Evolutionary conservation across 2,797 vertebrate species (phyloP), one percentile per base, ranked within the genome.

Genomic region (Sebastes umbrosus): DNA sequence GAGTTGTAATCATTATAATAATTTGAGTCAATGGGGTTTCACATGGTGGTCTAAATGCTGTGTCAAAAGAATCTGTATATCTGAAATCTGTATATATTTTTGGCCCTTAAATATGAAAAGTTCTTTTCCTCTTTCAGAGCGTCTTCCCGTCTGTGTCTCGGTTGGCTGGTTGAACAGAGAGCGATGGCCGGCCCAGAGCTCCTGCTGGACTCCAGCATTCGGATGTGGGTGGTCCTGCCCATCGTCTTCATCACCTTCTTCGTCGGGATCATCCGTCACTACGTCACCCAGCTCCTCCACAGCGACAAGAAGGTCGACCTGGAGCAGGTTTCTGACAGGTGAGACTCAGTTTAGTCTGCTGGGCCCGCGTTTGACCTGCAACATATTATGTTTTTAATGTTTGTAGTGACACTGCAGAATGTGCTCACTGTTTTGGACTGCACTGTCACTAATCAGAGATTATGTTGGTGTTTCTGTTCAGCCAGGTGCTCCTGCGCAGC

Each of bases 171-270:
- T 67, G 55, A 75, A 57, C 50, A 36, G 55, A 59, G 84, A 80
- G 79, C 73, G 16, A 96, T 96, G 96, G 89, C 94, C 4, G 93
- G 89, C 54, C 96, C 96, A 4, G 96, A 97, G 93, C 90, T 97
- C 75, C 88, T 97, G 24, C 69, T 97, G 84, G 96, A 97, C 92
- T 96, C 96, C 81, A 96, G 93, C 74, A 97, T 97, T 27, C 94
- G 97, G 4, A 31, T 96, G 80, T 97, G 97, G 96, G 96, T 97
- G 11, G 95, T 97, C 5, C 87, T 97, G 70, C 96, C 97, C 80
- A 97, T 97, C 55, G 96, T 97, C 55, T 95, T 96, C 75, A 96
- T 97, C 90, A 97, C 96, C 10, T 96, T 97, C 85, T 86, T 96
- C 0, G 95, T 96, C 2, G 96, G 96, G 1, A 90, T 97, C 80